Evolutionary conservation across 2,888 invertebrate genomes (phyloP).

Genomic region (Salticus scenicus): DNA sequence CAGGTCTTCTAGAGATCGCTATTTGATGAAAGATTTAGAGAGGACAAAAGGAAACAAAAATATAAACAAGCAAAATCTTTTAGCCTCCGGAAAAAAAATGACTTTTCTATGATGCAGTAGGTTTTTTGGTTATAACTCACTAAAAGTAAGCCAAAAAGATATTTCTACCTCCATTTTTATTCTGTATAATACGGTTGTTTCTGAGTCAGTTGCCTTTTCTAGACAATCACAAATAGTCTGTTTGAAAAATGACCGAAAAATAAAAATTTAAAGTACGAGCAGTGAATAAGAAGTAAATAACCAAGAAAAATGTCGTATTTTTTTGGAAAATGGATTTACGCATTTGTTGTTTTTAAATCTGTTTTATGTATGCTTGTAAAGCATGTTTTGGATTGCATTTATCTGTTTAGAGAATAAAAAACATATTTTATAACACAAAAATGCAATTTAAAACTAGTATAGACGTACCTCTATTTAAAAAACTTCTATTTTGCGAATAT

Average conservation of each 20-base stretch:
- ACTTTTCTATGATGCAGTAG: slow-evolving; percentile 59
- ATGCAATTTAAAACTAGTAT: too few species aligned
- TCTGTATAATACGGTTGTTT: slow-evolving; percentile 52
- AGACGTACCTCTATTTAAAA: too few species aligned
- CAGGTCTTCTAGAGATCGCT: slow-evolving; percentile 35
- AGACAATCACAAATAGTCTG: slow-evolving; percentile 24
- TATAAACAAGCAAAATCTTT: neutral
- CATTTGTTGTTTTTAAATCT: too few species aligned
- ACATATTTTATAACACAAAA: too few species aligned
- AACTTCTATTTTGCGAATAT: too few species aligned
- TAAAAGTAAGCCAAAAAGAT: slow-evolving; percentile 53
- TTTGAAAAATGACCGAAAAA: slow-evolving; percentile 60
- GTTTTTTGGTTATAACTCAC: slow-evolving; percentile 58
- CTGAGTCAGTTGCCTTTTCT: slow-evolving; percentile 34
- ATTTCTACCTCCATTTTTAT: slow-evolving; percentile 10
- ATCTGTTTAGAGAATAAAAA: too few species aligned
- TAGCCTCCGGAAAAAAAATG: slow-evolving; percentile 49
- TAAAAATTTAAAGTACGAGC: slow-evolving; percentile 14
- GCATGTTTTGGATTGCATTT: too few species aligned
- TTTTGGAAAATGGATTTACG: too few species aligned
- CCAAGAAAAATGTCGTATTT: too few species aligned
- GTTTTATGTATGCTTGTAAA: too few species aligned
- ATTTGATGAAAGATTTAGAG: slow-evolving; percentile 62
- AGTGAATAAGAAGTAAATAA: too few species aligned
- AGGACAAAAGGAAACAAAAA: slow-evolving; percentile 15